These are phyloP conservation scores for Loris lydekkerianus DNA, from an alignment of 2,797 vertebrate species.

Conservation along the genomic window DNA sequence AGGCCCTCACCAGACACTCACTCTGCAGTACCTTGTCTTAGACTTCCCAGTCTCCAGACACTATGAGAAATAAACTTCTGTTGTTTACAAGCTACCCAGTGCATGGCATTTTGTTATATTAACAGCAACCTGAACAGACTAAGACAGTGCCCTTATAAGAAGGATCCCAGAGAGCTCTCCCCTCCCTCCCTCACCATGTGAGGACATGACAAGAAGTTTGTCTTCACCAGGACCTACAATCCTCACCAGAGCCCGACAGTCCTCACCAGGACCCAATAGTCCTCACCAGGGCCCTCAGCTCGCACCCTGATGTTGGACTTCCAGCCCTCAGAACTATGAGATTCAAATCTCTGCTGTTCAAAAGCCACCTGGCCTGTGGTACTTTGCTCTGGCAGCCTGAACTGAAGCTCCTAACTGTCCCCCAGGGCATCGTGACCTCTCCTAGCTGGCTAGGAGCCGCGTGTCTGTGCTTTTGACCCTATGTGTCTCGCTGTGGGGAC, in stretches of 20 bases:
- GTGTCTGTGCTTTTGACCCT: background rate
- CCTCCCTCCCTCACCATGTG: background rate
- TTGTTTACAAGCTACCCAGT: background rate
- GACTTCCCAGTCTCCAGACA: background rate
- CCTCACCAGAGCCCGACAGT: no score
- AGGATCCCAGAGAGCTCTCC: background rate
- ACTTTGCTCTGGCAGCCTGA: background rate
- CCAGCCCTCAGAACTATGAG: background rate
- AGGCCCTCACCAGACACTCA: background rate
- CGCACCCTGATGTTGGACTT: no score
- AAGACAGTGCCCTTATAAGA: background rate
- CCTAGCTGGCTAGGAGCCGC: background rate
- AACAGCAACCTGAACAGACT: background rate
- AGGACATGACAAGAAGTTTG: background rate
- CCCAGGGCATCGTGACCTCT: background rate
- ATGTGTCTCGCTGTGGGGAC: background rate
- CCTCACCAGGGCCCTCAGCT: no score
- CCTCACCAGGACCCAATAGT: background rate
- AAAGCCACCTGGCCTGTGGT: background rate
- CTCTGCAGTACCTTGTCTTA: background rate
- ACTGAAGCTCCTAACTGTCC: background rate
- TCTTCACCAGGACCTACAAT: background rate
- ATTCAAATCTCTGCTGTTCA: background rate
- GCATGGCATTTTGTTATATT: background rate
- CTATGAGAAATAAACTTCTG: background rate